Evolutionary conservation across 2,888 invertebrate genomes (phyloP).

Genomic region (Lacanobia oleracea): DNA sequence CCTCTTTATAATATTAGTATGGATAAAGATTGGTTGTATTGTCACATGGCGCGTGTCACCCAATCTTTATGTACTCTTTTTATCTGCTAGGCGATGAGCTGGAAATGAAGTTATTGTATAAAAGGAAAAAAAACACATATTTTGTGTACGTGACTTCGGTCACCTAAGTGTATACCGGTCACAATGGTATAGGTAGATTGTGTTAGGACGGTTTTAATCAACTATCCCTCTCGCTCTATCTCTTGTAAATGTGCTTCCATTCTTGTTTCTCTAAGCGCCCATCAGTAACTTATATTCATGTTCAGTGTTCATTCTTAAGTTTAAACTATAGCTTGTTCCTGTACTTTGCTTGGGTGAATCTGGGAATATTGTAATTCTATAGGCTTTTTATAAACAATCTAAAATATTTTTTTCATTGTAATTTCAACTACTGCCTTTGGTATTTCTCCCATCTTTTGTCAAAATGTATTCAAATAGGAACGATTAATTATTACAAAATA

Average conservation of each 20-base stretch:
- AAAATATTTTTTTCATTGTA: neutral
- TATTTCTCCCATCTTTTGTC: neutral
- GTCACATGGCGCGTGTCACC: too few relatives aligned
- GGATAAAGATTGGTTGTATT: too few relatives aligned
- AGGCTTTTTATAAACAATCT: too few relatives aligned
- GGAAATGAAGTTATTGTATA: neutral
- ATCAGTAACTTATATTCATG: too few relatives aligned
- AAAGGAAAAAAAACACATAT: too few relatives aligned
- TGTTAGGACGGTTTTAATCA: neutral
- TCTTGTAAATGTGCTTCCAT: neutral
- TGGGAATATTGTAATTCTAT: too few relatives aligned
- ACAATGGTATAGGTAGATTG: neutral
- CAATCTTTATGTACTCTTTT: too few relatives aligned
- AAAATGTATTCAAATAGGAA: too few relatives aligned
- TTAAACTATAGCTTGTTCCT: neutral
- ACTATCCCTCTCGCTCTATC: neutral
- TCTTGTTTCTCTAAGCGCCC: conserved; percentile 2
- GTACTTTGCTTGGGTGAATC: neutral
- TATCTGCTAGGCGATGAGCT: neutral
- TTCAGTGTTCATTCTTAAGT: too few relatives aligned
- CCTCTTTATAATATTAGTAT: too few relatives aligned
- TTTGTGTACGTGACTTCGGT: neutral
- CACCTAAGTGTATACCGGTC: neutral
- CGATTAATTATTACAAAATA: too few relatives aligned
- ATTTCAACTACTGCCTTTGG: neutral